Evolutionary conservation across 2,888 invertebrate genomes (phyloP).

Genomic region (Beris chalybata): DNA sequence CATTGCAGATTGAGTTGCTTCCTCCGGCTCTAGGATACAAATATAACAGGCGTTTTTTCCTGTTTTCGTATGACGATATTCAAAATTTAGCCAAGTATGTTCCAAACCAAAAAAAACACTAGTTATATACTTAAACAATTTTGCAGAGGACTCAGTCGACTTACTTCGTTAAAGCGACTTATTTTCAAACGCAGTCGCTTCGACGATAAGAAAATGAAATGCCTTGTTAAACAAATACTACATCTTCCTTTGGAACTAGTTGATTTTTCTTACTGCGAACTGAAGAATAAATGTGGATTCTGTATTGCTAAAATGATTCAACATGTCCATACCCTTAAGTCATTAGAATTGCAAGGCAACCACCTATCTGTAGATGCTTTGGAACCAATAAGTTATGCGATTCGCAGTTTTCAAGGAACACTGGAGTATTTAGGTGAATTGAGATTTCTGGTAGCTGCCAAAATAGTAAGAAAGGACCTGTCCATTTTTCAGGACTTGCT

Average conservation of each 20-base stretch:
- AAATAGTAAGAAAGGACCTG: not conserved
- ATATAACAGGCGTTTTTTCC: slow-evolving; percentile 27
- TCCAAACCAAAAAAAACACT: not conserved
- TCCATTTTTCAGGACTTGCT: slow-evolving; percentile 22
- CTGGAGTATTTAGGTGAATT: slow-evolving; percentile 26
- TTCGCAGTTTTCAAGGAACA: slow-evolving; percentile 23
- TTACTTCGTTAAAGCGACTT: slow-evolving; percentile 20
- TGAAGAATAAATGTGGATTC: slow-evolving; percentile 28
- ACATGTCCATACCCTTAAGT: slow-evolving; percentile 11
- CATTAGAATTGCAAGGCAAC: slow-evolving; percentile 34
- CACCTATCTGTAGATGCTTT: slow-evolving; percentile 9
- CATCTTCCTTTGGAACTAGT: slow-evolving; percentile 21
- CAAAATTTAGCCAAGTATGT: slow-evolving; percentile 25
- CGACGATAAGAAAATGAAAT: slow-evolving; percentile 34
- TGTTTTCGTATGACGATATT: slow-evolving; percentile 29
- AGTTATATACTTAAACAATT: not conserved
- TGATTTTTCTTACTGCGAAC: slow-evolving; percentile 31
- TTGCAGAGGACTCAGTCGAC: slow-evolving; percentile 25
- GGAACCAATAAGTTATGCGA: slow-evolving; percentile 14
- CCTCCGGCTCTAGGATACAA: slow-evolving; percentile 11
- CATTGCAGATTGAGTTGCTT: slow-evolving; percentile 16
- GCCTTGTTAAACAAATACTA: slow-evolving; percentile 16
- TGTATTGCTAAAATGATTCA: slow-evolving; percentile 23
- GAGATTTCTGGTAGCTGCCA: not conserved
- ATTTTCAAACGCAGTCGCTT: slow-evolving; percentile 26